Base-by-base conservation (phyloP, 2,113 vertebrate species). In the Cettia cetti region DNA sequence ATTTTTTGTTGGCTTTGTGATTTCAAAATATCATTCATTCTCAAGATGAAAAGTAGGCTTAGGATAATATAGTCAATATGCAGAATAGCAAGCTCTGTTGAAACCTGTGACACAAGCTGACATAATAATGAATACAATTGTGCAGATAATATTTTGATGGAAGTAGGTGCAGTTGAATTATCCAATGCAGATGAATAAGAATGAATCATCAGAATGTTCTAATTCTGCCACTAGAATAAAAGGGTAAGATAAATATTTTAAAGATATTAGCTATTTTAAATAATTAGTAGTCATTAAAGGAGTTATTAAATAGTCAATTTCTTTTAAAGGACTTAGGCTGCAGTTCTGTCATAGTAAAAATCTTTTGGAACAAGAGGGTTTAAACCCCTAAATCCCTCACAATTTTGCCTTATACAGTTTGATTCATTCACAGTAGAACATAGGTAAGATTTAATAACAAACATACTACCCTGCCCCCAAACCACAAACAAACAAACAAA, bases 111-210 rank as follows among this genome's bases (percentile, higher is more conserved):
- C 35, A 79, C 15, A 3, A 82, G 6, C 52, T 91, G 86, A 91
- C 89, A 95, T 92, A 92, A 94, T 72, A 95, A 90, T 61, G 64
- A 92, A 66, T 70, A 50, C 31, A 78, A 31, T 88, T 82, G 88
- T 47, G 64, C n/a, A 86, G 81, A 74, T 92, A 91, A 64, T 78
- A 79, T 92, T 96, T 90, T 92, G 72, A 92, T 94, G 84, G 84
- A 96, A 92, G 74, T 77, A 54, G 71, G 27, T 74, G 53, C 31
- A 86, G 57, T 86, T 56, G 82, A 94, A 92, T 96, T 90, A 91
- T 61, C 57, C 8, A 57, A 30, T 84, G 53, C 6, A 68, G 60
- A 89, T 89, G 65, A 90, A 71, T 77, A 84, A 26, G 61, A 86
- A 90, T 92, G 89, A 95, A 74, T 94, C 72, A 92, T 82, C 86